phyloP scores from a whole-genome alignment of 2,888 invertebrate species.

The Sepioteuthis lessoniana region DNA sequence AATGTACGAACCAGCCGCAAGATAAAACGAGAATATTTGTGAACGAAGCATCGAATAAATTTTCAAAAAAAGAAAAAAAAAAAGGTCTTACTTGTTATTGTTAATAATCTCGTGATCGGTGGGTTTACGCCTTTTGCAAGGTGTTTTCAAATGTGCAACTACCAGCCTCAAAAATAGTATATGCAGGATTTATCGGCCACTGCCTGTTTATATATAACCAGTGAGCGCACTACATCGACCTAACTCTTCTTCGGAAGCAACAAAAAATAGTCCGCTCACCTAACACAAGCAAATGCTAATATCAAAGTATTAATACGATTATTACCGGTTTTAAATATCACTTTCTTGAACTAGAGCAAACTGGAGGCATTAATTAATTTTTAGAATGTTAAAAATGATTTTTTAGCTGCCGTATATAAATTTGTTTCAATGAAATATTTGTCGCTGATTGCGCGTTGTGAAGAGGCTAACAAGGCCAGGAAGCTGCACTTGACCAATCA shows the following conservation, averaged over 20 bases:
- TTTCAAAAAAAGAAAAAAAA: too few species aligned
- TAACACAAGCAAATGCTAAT: neutral
- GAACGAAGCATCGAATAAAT: too few species aligned
- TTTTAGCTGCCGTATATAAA: neutral
- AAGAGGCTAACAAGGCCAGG: neutral
- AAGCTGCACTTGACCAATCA: slow-evolving; percentile 23
- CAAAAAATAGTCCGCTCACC: neutral
- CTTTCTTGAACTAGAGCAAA: neutral
- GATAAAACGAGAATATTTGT: neutral
- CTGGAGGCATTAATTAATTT: neutral
- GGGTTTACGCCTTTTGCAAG: slow-evolving; percentile 10
- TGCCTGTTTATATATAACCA: slow-evolving; percentile 16
- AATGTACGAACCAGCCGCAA: neutral
- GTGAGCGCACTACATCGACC: neutral
- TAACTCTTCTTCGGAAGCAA: neutral
- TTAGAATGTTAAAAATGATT: neutral
- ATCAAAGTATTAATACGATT: neutral
- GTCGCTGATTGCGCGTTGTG: neutral
- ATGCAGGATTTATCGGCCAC: neutral
- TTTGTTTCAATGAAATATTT: neutral
- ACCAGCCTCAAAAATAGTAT: neutral
- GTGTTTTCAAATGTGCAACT: neutral
- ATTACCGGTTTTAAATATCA: neutral
- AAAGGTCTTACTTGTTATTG: neutral
- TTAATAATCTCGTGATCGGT: slow-evolving; percentile 23